Base-by-base conservation (phyloP, 53 echinoderm and acorn worm species). In the Astropecten irregularis region DNA sequence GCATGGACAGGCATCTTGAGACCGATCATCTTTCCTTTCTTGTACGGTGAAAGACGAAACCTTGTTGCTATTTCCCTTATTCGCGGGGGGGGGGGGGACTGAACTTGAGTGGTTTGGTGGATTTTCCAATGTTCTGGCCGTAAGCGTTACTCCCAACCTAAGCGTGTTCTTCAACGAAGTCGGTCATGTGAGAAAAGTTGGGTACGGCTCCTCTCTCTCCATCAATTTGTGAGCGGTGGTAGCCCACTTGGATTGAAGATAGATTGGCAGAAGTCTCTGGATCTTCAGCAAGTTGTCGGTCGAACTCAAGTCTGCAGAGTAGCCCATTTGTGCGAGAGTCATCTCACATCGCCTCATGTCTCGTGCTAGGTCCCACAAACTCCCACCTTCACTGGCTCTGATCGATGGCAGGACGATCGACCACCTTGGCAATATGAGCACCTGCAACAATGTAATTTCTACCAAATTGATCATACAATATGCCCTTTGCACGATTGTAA, bases 391-490 rank as follows among this genome's bases (percentile, higher is more conserved):
- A 69, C 48, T 47, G 19, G 79, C 20, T 58, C 44, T 84, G 32
- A n/a, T n/a, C n/a, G n/a, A 88, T 50, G 23, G 50, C 63, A 40
- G 81, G 50, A 22, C 88, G 83, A 34, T 88, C 69, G 22, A 84
- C 18, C 1, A 88, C 85, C 35, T 59, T 71, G 5, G 71, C 1
- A 22, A 86, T 66, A 26, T 76, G 79, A 16, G 93, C 93, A 21
- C 40, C 59, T 3, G 89, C 73, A 5, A 90, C 89, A 9, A 93
- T 69, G 56, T 90, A 70, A 49, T 48, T 70, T 59, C 81, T 62
- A 22, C 90, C 93, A 83, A 92, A 92, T 63, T 92, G 89, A 31
- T 86, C 77, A 55, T 83, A 40, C 46, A 92, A 63, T 4, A 86
- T 89, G 19, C 48, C 38, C 23, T 46, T 50, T 31, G 83, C 83